Base-by-base conservation (phyloP, 1,140 invertebrate species). In the Chionoecetes opilio region DNA sequence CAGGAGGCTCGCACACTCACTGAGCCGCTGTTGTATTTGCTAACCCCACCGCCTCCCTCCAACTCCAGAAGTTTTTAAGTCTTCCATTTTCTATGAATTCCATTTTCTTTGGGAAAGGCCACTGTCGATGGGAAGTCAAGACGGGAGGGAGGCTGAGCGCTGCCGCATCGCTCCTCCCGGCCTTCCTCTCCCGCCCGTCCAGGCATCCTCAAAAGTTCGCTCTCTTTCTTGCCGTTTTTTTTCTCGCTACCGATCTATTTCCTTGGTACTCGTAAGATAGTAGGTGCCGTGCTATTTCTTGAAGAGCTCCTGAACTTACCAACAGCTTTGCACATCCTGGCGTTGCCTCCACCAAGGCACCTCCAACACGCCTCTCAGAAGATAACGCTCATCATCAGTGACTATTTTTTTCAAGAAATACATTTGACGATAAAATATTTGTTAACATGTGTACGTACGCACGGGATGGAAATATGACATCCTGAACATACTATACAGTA, bases 1-100 rank as follows among this genome's bases (percentile, higher is more conserved):
- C 89, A 91, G 53, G 31, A 91, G 82, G 85, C 92, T 93, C 92
- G 87, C 84, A 38, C 84, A 34, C 92, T 93, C 84, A 93, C 92
- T 93, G 92, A 93, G 41, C 92, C 86, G 92, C 92, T 93, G 32
- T 87, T 86, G 92, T 93, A 93, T 93, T 93, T 93, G 84, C 92
- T 26, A 93, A 93, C 92, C 92, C 90, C 63, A n/a, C 63, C 63
- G 63, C 63, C 63, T 75, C 90, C 41, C 46, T 75, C 92, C 82
- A 29, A 93, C 92, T 93, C 92, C 37, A 93, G 92, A 93, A 87
- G 92, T 93, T 93, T 93, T 93, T 93, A 93, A 93, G 82, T 93
- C 92, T 93, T 93, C 92, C 92, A 93, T 93, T 93, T 93, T 93
- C 92, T 93, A 87, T 93, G 92, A 93, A 38, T 87, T 93, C 92